These are phyloP conservation scores for Tachina fera DNA, from an alignment of 2,888 invertebrate species.

Conservation along the genomic window DNA sequence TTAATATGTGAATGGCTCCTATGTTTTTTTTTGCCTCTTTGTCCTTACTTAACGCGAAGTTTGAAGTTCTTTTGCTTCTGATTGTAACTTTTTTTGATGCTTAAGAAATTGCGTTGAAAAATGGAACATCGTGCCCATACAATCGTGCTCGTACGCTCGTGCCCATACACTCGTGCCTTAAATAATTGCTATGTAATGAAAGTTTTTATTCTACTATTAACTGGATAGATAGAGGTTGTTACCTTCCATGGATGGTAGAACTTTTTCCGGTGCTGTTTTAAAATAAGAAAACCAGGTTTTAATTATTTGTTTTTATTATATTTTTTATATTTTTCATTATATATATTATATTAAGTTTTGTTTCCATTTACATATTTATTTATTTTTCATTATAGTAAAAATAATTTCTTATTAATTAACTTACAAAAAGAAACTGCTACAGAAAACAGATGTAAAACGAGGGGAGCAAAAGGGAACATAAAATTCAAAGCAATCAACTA, in stretches of 20 bases:
- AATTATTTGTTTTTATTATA: slow-evolving; percentile 62
- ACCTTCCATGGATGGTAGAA: neutral
- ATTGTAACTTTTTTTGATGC: no score
- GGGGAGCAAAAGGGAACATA: neutral
- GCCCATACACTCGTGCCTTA: no score
- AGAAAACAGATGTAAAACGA: neutral
- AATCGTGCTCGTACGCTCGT: no score
- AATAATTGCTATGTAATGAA: no score
- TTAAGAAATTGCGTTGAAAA: no score
- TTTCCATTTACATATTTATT: slow-evolving; percentile 65
- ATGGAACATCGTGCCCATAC: no score
- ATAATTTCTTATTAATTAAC: slow-evolving; percentile 56
- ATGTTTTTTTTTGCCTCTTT: no score
- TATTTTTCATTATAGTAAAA: slow-evolving; percentile 57
- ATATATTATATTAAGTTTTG: slow-evolving; percentile 59
- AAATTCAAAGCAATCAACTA: slow-evolving; percentile 22
- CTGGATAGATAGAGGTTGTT: no score
- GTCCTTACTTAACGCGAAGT: no score
- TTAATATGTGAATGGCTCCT: no score
- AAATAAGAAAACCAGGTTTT: slow-evolving; percentile 43
- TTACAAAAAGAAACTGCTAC: slow-evolving; percentile 47
- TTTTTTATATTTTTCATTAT: slow-evolving; percentile 66
- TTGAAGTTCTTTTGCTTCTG: no score
- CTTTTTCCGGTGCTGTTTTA: neutral
- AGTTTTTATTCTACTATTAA: no score